phyloP scores from a whole-genome alignment of 2,113 vertebrate genomes.

The Vulpes vulpes region DNA sequence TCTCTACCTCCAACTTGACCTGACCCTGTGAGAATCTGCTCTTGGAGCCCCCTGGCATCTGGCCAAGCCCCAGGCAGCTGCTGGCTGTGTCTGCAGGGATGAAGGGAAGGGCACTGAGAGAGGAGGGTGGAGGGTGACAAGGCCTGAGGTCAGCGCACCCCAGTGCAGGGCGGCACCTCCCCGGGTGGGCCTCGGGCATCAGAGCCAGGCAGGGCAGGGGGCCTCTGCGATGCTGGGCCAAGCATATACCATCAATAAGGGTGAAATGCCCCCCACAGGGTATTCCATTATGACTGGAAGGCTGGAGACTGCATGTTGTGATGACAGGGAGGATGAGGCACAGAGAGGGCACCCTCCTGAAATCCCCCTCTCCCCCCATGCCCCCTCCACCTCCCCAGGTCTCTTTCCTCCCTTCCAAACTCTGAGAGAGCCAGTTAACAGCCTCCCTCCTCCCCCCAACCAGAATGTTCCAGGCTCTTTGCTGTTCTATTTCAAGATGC shows the following conservation, averaged over 20 bases:
- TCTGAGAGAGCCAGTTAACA: slow-evolving; percentile 62
- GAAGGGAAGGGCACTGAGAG: neutral
- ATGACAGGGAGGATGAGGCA: neutral
- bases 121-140: neutral
- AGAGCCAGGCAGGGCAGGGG: neutral
- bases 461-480: neutral
- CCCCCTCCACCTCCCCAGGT: neutral
- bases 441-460: slow-evolving; percentile 66
- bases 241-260: neutral
- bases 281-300: slow-evolving; percentile 27
- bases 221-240: accelerated
- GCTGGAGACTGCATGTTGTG: neutral
- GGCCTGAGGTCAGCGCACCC: neutral
- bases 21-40: neutral
- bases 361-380: neutral
- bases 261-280: neutral
- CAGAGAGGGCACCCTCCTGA: too few relatives aligned
- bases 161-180: neutral
- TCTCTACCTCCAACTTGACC: accelerated
- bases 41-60: neutral
- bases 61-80: neutral
- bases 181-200: accelerated
- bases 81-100: neutral
- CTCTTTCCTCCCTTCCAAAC: slow-evolving; percentile 64
- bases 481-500: neutral